These are phyloP conservation scores for Alca torda DNA, from an alignment of 2,797 vertebrate species.

Conservation along the genomic window DNA sequence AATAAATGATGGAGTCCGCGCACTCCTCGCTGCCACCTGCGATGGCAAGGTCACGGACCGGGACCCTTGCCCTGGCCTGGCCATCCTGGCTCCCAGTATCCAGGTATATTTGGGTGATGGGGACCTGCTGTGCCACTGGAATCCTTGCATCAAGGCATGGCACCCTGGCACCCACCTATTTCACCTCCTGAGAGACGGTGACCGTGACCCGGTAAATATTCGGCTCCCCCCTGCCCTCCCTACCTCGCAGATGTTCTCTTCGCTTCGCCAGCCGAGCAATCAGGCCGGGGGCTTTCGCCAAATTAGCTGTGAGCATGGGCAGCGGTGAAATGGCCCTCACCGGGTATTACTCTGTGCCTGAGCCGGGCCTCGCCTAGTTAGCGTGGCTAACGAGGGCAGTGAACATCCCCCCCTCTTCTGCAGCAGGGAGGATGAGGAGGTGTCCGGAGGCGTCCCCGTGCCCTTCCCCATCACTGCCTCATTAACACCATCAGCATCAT, in stretches of 20 bases:
- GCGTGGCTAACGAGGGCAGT: not conserved
- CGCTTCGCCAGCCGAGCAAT: not conserved
- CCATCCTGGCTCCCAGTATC: accelerated
- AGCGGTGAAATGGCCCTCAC: constrained; percentile 48
- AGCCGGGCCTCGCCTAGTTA: constrained; percentile 5
- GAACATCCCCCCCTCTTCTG: not conserved
- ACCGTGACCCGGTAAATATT: accelerated
- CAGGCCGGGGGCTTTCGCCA: not conserved
- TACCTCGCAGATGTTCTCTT: not conserved
- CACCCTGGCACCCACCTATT: not conserved
- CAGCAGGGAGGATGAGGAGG: not conserved
- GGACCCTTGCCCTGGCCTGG: not conserved
- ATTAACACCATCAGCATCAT: not conserved
- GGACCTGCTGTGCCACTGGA: not conserved
- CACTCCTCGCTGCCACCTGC: not conserved
- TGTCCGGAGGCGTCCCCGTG: not conserved
- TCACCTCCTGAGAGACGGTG: accelerated
- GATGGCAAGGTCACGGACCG: not conserved
- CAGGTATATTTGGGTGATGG: not conserved
- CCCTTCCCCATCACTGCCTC: not conserved
- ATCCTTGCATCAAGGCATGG: not conserved
- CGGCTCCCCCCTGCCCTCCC: accelerated
- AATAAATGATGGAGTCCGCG: constrained; percentile 44
- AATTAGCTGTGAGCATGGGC: not conserved
- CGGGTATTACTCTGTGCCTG: constrained; percentile 1